phyloP scores from a whole-genome alignment of 2,113 vertebrate genomes.

The Zosterops pallidus region DNA sequence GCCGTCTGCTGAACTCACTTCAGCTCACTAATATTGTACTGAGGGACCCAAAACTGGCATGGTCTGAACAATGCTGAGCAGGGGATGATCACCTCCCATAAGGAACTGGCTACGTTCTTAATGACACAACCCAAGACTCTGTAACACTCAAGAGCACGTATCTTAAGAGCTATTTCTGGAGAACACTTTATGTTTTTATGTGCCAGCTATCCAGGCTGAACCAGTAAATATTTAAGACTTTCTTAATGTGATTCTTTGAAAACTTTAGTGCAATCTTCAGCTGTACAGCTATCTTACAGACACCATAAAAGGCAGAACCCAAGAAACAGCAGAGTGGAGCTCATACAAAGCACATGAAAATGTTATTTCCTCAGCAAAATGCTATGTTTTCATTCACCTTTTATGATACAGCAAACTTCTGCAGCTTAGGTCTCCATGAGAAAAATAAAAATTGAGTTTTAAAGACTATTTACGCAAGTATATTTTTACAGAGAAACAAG shows the following conservation, averaged over 20 bases:
- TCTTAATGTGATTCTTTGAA: neutral
- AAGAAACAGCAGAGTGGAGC: neutral
- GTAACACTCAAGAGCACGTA: neutral
- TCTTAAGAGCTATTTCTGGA: neutral
- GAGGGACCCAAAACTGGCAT: neutral
- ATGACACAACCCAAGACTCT: neutral
- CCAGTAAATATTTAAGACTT: neutral
- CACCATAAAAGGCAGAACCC: neutral
- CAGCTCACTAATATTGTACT: neutral
- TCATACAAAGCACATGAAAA: neutral
- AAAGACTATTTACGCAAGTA: neutral
- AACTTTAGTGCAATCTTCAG: neutral
- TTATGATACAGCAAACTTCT: neutral
- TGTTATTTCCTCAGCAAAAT: neutral
- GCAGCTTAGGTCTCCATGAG: neutral
- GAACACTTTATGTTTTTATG: neutral
- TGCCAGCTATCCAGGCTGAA: neutral
- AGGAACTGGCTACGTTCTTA: neutral
- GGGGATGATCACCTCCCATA: fast-evolving
- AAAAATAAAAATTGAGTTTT: neutral
- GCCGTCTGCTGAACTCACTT: neutral
- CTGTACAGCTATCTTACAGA: neutral
- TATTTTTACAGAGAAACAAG: neutral
- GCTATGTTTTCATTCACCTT: neutral
- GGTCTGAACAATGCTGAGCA: neutral